Base-by-base conservation (phyloP, 1,140 invertebrate genomes). In the Scaptodrosophila lebanonensis region DNA sequence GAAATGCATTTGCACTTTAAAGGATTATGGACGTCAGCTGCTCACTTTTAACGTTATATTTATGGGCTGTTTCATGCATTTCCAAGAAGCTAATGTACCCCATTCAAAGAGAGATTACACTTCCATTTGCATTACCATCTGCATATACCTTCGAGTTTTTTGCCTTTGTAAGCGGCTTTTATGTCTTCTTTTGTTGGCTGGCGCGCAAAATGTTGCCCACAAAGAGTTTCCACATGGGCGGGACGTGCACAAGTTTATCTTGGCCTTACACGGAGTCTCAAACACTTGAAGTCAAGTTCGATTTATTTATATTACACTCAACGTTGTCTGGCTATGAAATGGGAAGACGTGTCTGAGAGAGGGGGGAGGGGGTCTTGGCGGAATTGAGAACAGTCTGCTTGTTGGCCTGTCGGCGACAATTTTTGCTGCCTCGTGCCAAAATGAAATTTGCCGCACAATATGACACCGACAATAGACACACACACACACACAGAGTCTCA, bases 291-390 rank as follows among this genome's bases (percentile, higher is more conserved):
- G 76, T 71, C 75, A 64, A 72, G 47, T 70, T 76, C 75, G 70
- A 82, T 82, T 70, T 82, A 83, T 82, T 82, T 82, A 70, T 83
- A 82, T 83, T 82, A 82, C 75, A 82, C 75, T 82, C 63, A 38
- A 60, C 75, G 62, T 43, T 75, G 75, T 70, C 66, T 58, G 35
- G 13, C 35, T 13, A n/a, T n/a, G n/a, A n/a, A n/a, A n/a, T n/a
- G n/a, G n/a, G n/a, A n/a, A n/a, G n/a, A n/a, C n/a, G n/a, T n/a
- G n/a, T n/a, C n/a, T n/a, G n/a, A n/a, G n/a, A n/a, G n/a, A n/a
- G n/a, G n/a, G n/a, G n/a, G n/a, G n/a, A n/a, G n/a, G n/a, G n/a
- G n/a, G n/a, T n/a, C n/a, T n/a, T n/a, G n/a, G n/a, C n/a, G n/a
- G n/a, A n/a, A n/a, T n/a, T n/a, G n/a, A n/a, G n/a, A n/a, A 29